phyloP scores from a whole-genome alignment of 2,797 vertebrate species.

The Hylomyscus alleni region DNA sequence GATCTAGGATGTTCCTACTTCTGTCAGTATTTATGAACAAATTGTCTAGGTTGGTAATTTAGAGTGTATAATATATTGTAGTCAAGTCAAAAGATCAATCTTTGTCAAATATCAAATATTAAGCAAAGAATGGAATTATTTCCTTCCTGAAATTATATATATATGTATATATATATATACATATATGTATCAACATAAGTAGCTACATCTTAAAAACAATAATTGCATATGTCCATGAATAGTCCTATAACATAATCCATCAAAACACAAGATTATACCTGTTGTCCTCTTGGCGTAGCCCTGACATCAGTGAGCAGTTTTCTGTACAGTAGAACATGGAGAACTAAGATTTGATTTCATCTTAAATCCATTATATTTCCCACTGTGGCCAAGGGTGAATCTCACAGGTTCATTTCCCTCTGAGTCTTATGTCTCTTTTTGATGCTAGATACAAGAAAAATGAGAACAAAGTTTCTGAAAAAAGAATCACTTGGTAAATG shows the following conservation, averaged over 20 bases:
- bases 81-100: background rate
- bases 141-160: conserved; percentile 28
- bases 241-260: background rate
- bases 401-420: background rate
- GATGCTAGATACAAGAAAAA: background rate
- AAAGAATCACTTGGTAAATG: background rate
- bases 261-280: background rate
- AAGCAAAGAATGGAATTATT: background rate
- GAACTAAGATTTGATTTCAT: conserved; percentile 10
- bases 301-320: background rate
- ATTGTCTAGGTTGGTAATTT: background rate
- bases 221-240: background rate
- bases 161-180: too few relatives aligned
- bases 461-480: conserved; percentile 10
- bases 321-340: background rate
- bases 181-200: background rate
- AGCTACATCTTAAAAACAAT: background rate
- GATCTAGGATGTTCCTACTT: background rate
- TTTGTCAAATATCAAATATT: conserved; percentile 51
- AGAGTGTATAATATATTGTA: background rate
- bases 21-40: background rate
- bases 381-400: background rate
- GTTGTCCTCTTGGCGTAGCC: background rate
- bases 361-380: background rate
- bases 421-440: conserved; percentile 13